Conservation (phyloP, 92 coral and sea anemone genomes). For the Zoanthus sociatus region DNA sequence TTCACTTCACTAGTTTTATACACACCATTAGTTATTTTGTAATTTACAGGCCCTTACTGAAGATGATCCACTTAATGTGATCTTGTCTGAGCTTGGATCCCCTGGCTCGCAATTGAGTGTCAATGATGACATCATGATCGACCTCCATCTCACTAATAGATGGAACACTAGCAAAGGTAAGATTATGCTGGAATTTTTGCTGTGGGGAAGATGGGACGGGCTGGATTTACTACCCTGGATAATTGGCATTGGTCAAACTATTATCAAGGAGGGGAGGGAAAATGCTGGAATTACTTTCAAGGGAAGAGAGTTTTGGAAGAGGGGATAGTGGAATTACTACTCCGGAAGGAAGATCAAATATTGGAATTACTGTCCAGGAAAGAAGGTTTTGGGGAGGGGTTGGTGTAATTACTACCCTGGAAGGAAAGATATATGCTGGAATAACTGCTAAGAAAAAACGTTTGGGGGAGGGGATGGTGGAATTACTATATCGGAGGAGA, state of each 20-base stretch:
- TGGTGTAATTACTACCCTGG: too few species aligned
- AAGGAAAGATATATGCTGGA: too few species aligned
- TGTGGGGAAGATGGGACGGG: background rate
- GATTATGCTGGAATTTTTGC: background rate
- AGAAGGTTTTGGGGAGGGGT: too few species aligned
- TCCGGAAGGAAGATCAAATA: background rate
- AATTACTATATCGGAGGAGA: background rate
- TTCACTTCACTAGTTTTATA: background rate
- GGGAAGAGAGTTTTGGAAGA: background rate
- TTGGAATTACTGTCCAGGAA: background rate
- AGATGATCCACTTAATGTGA: conserved; percentile 93
- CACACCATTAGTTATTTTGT: background rate
- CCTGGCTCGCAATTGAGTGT: conserved; percentile 77
- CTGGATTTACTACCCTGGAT: background rate
- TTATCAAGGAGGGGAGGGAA: background rate
- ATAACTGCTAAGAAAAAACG: background rate
- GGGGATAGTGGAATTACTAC: background rate
- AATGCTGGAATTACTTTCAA: background rate
- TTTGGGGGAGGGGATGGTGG: too few species aligned
- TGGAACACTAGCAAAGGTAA: conserved; percentile 89
- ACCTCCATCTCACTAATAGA: conserved; percentile 80
- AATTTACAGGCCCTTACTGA: conserved; percentile 87
- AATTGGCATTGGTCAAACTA: background rate
- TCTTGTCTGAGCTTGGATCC: conserved; percentile 90
- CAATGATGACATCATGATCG: conserved; percentile 78